Percentiles rank a stretch among this genome's conserved stretches.
These are phyloP conservation scores for Epinephelus malabaricus DNA, from an alignment of 2,797 vertebrate species.

Conservation along the genomic window DNA sequence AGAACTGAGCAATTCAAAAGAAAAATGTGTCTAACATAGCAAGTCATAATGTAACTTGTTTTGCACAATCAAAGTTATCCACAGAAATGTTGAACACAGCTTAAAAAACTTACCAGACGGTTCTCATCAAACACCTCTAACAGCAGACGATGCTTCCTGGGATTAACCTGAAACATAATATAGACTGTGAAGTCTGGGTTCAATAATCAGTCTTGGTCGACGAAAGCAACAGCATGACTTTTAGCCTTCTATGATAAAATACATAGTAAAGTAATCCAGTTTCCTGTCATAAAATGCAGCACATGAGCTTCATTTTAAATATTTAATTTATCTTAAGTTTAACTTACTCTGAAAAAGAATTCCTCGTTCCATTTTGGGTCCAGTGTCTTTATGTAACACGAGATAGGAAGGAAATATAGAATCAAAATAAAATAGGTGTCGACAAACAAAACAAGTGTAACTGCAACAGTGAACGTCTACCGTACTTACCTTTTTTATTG, in stretches of 20 bases:
- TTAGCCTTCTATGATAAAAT: neutral
- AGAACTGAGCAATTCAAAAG: neutral
- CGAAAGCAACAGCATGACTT: neutral
- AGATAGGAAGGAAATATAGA: slow-evolving; percentile 32
- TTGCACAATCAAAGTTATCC: neutral
- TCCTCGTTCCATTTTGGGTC: slow-evolving; percentile 99
- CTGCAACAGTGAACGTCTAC: neutral
- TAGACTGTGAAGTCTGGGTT: neutral
- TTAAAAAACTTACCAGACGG: slow-evolving; percentile 92
- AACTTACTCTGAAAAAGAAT: slow-evolving; percentile 94
- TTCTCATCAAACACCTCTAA: slow-evolving; percentile 99
- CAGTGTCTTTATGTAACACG: slow-evolving; percentile 84
- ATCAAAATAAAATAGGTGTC: slow-evolving; percentile 13
- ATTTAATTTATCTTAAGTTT: neutral
- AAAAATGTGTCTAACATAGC: neutral
- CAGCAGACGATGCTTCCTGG: slow-evolving; percentile 92
- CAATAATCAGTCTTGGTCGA: neutral
- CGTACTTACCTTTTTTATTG: slow-evolving; percentile 90
- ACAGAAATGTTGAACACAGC: neutral
- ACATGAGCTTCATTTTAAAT: neutral
- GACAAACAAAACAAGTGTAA: neutral
- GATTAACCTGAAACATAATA: slow-evolving; percentile 89
- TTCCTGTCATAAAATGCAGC: neutral
- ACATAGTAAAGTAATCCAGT: neutral
- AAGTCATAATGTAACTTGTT: neutral